A percentile compares a stretch with the other conserved stretches of the same genome.
These are phyloP conservation scores for Montipora efflorescens DNA, from an alignment of 64 coral and sea anemone species.

Conservation along the genomic window DNA sequence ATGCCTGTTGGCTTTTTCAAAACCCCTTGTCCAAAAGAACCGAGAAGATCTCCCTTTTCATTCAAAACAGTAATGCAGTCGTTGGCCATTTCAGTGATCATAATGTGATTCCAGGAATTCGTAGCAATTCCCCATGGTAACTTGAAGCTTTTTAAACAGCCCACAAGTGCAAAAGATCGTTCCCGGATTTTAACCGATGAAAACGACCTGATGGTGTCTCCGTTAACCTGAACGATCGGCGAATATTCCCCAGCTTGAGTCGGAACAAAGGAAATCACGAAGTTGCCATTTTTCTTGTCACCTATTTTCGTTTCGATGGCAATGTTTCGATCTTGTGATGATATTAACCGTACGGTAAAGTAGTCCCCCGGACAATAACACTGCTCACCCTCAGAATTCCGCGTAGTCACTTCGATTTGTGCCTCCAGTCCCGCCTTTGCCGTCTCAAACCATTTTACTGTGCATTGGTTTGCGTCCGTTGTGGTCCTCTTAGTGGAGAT, in stretches of 20 bases:
- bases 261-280: constrained; percentile 12
- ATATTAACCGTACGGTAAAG: not conserved
- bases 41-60: not conserved
- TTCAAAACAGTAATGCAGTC: not conserved
- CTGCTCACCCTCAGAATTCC: constrained; percentile 15
- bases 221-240: not conserved
- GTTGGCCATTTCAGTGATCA: not conserved
- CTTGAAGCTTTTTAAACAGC: not conserved
- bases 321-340: not conserved
- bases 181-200: not conserved
- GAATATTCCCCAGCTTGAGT: not conserved
- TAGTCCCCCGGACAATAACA: not conserved
- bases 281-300: constrained; percentile 11
- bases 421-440: not conserved
- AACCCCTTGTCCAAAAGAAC: not conserved
- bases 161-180: not conserved
- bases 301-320: not conserved
- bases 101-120: not conserved
- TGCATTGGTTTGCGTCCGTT: constrained; percentile 10
- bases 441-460: not conserved
- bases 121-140: not conserved
- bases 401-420: not conserved
- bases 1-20: not conserved
- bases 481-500: not conserved
- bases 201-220: not conserved